Conservation (phyloP, 1,140 invertebrate genomes). For the Asbolus verrucosus region DNA sequence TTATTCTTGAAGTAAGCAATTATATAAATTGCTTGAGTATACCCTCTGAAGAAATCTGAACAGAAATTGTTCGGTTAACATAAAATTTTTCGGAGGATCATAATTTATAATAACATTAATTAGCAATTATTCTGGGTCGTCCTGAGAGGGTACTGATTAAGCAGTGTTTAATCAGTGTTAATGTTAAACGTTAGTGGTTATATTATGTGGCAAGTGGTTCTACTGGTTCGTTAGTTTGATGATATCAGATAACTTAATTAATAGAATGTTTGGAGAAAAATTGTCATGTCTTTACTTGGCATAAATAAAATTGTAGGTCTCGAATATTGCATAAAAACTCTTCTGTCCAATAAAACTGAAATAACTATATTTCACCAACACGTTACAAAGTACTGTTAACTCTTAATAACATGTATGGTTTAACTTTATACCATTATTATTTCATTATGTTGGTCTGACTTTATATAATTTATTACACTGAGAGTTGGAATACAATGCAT, state of each 20-base stretch:
- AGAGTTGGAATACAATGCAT: too few species aligned
- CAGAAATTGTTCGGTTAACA: neutral
- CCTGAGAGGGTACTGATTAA: conserved; percentile 39
- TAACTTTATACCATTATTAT: too few species aligned
- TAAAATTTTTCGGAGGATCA: neutral
- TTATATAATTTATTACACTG: too few species aligned
- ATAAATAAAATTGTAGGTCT: neutral
- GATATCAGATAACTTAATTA: conserved; percentile 36
- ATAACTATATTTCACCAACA: too few species aligned
- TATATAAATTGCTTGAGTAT: neutral
- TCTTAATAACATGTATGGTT: too few species aligned
- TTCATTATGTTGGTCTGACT: too few species aligned
- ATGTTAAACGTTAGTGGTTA: conserved; percentile 43
- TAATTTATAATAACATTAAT: conserved; percentile 47
- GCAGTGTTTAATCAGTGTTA: conserved; percentile 47
- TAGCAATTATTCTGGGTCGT: conserved; percentile 44
- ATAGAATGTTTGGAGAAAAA: conserved; percentile 23
- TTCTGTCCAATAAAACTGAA: too few species aligned
- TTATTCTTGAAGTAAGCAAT: conserved; percentile 1
- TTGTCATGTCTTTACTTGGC: conserved; percentile 9
- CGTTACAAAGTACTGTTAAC: too few species aligned
- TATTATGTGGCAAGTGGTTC: conserved; percentile 40
- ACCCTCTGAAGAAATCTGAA: neutral
- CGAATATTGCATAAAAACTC: too few species aligned
- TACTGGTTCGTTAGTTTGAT: conserved; percentile 47